Percentiles rank a stretch among this genome's conserved stretches.
These are phyloP conservation scores for Odiellus spinosus DNA, from an alignment of 2,888 invertebrate species.

Conservation along the genomic window DNA sequence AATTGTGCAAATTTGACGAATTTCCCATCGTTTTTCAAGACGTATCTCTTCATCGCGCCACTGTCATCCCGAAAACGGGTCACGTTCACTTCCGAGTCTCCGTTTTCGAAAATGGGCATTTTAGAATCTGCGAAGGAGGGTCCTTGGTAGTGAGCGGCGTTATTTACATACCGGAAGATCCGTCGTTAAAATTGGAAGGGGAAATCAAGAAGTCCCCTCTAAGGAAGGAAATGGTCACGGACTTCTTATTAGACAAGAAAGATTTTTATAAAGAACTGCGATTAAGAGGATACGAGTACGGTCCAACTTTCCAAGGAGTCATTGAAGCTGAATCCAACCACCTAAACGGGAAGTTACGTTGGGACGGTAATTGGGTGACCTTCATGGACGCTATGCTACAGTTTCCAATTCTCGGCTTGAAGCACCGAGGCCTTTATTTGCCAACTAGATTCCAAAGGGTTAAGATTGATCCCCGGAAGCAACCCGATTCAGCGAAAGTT, in stretches of 20 bases:
- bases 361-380: constrained; percentile 36
- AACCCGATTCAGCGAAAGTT: constrained; percentile 28
- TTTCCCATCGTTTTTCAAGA: constrained; percentile 72
- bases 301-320: constrained; percentile 23
- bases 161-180: constrained; percentile 13
- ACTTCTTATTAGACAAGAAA: constrained; percentile 1
- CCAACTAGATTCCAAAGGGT: constrained; percentile 41
- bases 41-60: constrained; percentile 76
- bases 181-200: constrained; percentile 6
- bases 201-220: neutral
- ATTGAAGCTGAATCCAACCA: constrained; percentile 18
- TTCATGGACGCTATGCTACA: constrained; percentile 37
- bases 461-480: constrained; percentile 58
- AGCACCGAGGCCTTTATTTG: constrained; percentile 24
- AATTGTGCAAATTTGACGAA: constrained; percentile 40
- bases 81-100: constrained; percentile 36
- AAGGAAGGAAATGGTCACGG: constrained; percentile 18
- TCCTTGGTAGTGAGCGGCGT: constrained; percentile 27
- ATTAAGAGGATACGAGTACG: constrained; percentile 18
- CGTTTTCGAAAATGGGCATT: constrained; percentile 24
- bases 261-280: constrained; percentile 14
- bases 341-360: constrained; percentile 26
- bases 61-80: constrained; percentile 70
- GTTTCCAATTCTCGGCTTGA: constrained; percentile 25
- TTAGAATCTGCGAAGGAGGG: constrained; percentile 28